Conservation (phyloP, 1,140 invertebrate species). For the Drosophila tsacasi region DNA sequence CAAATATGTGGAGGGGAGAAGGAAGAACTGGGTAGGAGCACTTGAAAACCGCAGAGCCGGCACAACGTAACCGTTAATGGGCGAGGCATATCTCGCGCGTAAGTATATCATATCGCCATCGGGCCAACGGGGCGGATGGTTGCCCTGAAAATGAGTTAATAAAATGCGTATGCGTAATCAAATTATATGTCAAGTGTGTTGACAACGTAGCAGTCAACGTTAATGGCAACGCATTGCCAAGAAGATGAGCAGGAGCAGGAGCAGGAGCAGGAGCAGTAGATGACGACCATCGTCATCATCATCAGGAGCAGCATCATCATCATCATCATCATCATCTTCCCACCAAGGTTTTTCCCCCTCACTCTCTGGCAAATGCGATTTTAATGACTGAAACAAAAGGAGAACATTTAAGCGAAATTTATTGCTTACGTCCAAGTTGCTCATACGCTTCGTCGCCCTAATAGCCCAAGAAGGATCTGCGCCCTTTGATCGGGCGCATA, state of each 20-base stretch:
- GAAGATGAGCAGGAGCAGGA: neutral
- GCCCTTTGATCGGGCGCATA: neutral
- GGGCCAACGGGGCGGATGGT: slow-evolving; percentile 24
- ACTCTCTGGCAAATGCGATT: slow-evolving; percentile 70
- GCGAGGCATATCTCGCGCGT: slow-evolving; percentile 37
- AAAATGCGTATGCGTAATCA: slow-evolving; percentile 83
- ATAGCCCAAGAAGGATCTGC: neutral
- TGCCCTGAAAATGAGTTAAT: slow-evolving; percentile 79
- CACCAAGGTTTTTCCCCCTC: slow-evolving; percentile 6
- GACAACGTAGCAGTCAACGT: slow-evolving; percentile 79
- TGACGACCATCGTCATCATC: slow-evolving; percentile 7
- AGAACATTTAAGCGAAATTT: slow-evolving; percentile 77
- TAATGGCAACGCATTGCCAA: slow-evolving; percentile 53
- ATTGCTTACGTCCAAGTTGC: slow-evolving; percentile 40
- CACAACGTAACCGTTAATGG: slow-evolving; percentile 71
- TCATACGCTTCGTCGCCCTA: neutral
- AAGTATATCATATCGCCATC: slow-evolving; percentile 79
- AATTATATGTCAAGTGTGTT: slow-evolving; percentile 84
- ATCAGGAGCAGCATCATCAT: slow-evolving; percentile 21
- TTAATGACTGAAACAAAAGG: slow-evolving; percentile 79
- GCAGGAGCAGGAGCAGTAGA: neutral
- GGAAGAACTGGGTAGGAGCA: neutral
- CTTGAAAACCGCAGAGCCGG: slow-evolving; percentile 42
- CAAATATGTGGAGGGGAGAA: neutral
- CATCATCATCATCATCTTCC: slow-evolving; percentile 33